These are phyloP conservation scores for Entomobrya multifasciata DNA, from an alignment of 2,888 invertebrate species.

Conservation along the genomic window DNA sequence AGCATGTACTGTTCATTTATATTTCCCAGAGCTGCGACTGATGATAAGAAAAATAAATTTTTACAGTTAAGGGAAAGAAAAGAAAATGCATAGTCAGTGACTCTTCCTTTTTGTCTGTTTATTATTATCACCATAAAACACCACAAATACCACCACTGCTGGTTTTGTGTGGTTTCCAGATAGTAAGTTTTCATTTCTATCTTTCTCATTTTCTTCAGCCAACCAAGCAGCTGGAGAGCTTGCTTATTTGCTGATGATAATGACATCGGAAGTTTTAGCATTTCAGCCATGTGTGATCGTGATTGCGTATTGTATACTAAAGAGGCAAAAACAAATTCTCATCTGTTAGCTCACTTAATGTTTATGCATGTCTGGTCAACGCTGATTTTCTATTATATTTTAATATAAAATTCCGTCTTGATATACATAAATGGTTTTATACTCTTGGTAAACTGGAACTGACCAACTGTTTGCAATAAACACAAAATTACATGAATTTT, in stretches of 20 bases:
- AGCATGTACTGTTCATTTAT: slow-evolving; percentile 8
- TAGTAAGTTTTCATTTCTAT: slow-evolving; percentile 30
- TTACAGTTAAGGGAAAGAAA: slow-evolving; percentile 32
- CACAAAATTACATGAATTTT: no score
- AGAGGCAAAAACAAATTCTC: no score
- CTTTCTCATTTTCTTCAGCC: background rate
- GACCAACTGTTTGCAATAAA: slow-evolving; percentile 16
- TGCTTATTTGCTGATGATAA: slow-evolving; percentile 43
- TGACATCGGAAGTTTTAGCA: slow-evolving; percentile 65
- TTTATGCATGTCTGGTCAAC: slow-evolving; percentile 56
- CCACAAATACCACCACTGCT: background rate
- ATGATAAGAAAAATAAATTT: slow-evolving; percentile 48
- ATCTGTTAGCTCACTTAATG: no score
- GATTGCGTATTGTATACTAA: background rate
- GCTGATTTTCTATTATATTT: slow-evolving; percentile 36
- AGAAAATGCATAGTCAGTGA: slow-evolving; percentile 45
- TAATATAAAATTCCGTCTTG: background rate
- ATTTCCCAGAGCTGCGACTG: background rate
- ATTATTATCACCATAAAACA: slow-evolving; percentile 53
- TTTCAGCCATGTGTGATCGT: slow-evolving; percentile 57
- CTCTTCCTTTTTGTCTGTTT: slow-evolving; percentile 8
- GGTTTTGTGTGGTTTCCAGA: background rate
- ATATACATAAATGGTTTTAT: slow-evolving; percentile 40
- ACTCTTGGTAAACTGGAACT: no score
- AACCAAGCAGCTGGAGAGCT: background rate